Percentiles rank a stretch among this genome's conserved stretches.
These are phyloP conservation scores for Brachionus sp. DNA, from an alignment of 1,140 invertebrate species.

Conservation along the genomic window DNA sequence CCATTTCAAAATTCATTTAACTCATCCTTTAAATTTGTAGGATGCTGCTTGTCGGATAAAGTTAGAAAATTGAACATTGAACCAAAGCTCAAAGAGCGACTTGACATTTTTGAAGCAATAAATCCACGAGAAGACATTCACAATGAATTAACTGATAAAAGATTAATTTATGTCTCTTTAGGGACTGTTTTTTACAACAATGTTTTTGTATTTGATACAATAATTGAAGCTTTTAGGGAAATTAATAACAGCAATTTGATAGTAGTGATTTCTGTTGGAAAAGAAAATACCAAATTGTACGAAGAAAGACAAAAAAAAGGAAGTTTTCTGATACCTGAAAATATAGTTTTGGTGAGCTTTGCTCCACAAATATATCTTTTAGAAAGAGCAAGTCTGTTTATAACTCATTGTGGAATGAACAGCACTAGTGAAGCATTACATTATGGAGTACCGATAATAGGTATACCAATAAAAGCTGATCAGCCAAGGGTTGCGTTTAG, in stretches of 20 bases:
- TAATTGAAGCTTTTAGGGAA: not conserved
- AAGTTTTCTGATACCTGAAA: not conserved
- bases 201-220: not conserved
- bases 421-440: conserved; percentile 16
- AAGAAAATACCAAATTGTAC: not conserved
- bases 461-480: conserved; percentile 6
- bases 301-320: not conserved
- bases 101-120: not conserved
- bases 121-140: not conserved
- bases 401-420: conserved; percentile 45
- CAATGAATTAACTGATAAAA: not conserved
- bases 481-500: conserved; percentile 4
- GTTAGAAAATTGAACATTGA: not conserved
- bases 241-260: conserved; percentile 6
- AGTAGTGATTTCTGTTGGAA: not conserved
- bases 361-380: conserved; percentile 22
- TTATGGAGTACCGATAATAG: conserved; percentile 40
- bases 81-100: not conserved
- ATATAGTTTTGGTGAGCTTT: not conserved
- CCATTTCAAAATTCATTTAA: not conserved
- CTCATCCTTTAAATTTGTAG: conserved; percentile 24
- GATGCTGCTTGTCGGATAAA: not conserved
- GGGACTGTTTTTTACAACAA: conserved; percentile 32
- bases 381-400: conserved; percentile 15
- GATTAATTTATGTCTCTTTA: conserved; percentile 13